Evolutionary conservation across 2,888 invertebrate genomes (phyloP), one percentile per base, ranked within the genome.

Genomic region (Melangyna quadrimaculata): DNA sequence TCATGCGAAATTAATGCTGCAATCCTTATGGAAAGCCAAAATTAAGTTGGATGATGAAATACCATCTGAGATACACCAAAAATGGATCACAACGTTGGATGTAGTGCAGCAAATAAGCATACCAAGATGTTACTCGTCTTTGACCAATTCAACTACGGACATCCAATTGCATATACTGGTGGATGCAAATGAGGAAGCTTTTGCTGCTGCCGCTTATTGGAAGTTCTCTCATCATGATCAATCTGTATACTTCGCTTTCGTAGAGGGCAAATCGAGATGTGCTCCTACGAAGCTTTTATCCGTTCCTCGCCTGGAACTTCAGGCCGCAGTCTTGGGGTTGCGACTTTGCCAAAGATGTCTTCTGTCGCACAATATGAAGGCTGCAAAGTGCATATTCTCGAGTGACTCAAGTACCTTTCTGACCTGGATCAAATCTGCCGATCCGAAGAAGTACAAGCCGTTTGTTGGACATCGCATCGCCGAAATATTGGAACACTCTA

Each of bases 401-500:
- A 82, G 71, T 61, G 67, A 67, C 32, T 37, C 73, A 10, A 4
- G 45, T 32, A 71, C 71, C 8, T 43, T 43, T 12, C 17, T 71
- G 10, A 40, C 22, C 6, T 72, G 74, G 67, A 51, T 59, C 27
- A 24, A 69, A 1, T 45, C 63, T 14, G 40, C 32, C n/a, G 45
- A 75, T 35, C 59, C 71, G 0, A n/a, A 48, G 3, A 57, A 17
- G 19, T 71, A 81, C 3, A 80, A 74, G 14, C 35, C 59, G n/a
- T 80, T 78, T 59, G 51, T 78, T 12, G 70, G 70, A 14, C 59
- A 78, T 17, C 43, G 45, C 0, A 51, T 78, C 12, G 59, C 77
- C 3, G 77, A 78, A 48, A 78, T 78, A 17, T 12, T 61, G 14
- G 61, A 78, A 19, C 14, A 7, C 7, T 51, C 40, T 3, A n/a